These are phyloP conservation scores for Speoplatyrhinus poulsoni DNA, from an alignment of 2,113 vertebrate genomes.

Conservation along the genomic window DNA sequence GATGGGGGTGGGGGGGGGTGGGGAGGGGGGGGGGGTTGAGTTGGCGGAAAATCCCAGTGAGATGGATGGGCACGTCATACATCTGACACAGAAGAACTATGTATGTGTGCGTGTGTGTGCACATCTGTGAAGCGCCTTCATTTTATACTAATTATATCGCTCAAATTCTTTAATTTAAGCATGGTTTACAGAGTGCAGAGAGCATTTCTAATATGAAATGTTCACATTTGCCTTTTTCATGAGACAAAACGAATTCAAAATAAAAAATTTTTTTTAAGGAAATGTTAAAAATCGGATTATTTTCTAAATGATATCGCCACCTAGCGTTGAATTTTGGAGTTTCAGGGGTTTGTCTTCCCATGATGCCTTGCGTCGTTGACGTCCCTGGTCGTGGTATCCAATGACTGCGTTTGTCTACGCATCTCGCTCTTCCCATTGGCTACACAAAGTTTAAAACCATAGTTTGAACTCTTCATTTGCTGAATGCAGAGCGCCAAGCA, in stretches of 20 bases:
- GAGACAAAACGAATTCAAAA: neutral
- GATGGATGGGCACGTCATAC: conserved; percentile 55
- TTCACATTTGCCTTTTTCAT: neutral
- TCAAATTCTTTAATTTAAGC: neutral
- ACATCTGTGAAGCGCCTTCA: neutral
- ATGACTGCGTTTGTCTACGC: conserved; percentile 19
- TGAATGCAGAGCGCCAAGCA: neutral
- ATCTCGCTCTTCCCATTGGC: conserved; percentile 42
- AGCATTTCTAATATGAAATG: neutral
- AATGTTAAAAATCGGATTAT: neutral
- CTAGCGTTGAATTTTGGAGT: neutral
- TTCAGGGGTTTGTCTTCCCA: conserved; percentile 33
- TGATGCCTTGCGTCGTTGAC: conserved; percentile 7
- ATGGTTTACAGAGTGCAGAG: neutral
- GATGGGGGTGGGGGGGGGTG: no score
- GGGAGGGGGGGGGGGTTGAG: conserved; percentile 28
- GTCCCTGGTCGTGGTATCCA: conserved; percentile 22
- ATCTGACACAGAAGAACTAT: conserved; percentile 16
- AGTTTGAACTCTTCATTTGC: conserved; percentile 30
- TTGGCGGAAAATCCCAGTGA: conserved; percentile 56
- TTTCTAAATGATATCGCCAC: neutral
- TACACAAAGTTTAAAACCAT: conserved; percentile 45
- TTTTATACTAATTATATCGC: neutral
- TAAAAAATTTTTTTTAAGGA: neutral
- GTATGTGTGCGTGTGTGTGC: conserved; percentile 1